Conservation (phyloP, 1,140 invertebrate genomes). For the Temnothorax nylanderi region DNA sequence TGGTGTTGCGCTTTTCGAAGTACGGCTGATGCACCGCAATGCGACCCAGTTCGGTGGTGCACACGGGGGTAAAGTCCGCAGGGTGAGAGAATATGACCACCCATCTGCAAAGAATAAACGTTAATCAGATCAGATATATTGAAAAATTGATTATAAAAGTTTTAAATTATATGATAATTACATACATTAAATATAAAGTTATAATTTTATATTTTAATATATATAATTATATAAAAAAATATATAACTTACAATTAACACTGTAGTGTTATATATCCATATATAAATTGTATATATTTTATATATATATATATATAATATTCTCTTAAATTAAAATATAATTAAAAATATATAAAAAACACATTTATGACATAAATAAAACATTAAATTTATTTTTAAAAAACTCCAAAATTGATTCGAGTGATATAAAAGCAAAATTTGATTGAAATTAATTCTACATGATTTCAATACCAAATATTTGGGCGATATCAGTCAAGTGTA, state of each 20-base stretch:
- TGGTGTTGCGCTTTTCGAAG: constrained; percentile 93
- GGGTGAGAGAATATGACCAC: constrained; percentile 96
- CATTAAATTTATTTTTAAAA: background rate
- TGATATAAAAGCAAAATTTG: background rate
- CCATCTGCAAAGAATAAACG: constrained; percentile 88
- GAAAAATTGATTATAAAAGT: background rate
- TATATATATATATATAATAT: too few relatives aligned
- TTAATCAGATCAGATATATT: background rate
- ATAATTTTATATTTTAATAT: too few relatives aligned
- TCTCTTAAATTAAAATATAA: too few relatives aligned
- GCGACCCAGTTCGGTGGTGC: constrained; percentile 95
- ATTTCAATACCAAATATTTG: background rate
- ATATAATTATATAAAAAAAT: too few relatives aligned
- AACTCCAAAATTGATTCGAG: background rate
- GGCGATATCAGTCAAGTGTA: background rate
- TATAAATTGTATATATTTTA: too few relatives aligned
- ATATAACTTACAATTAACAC: too few relatives aligned
- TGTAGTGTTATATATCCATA: too few relatives aligned
- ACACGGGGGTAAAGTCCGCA: constrained; percentile 97
- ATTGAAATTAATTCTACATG: background rate
- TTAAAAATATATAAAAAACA: background rate
- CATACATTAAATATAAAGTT: background rate
- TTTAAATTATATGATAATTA: background rate
- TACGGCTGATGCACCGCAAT: constrained; percentile 91
- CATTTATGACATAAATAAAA: background rate